Evolutionary conservation across 1,140 invertebrate species (phyloP).

Genomic region (Plodia interpunctella): DNA sequence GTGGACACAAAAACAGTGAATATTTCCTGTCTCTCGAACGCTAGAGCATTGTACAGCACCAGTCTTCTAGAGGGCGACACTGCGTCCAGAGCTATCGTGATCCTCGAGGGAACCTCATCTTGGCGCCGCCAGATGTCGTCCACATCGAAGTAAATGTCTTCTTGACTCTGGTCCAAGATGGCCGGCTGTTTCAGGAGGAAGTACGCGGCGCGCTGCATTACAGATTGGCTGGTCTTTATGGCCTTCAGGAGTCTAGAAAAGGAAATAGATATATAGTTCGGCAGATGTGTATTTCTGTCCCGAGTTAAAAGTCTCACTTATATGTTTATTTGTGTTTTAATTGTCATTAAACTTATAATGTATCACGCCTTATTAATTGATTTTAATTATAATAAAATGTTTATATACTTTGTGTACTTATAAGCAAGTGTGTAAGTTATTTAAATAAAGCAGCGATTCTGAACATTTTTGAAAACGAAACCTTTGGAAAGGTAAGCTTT

Average conservation of each 20-base stretch:
- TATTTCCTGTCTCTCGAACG: constrained; percentile 74
- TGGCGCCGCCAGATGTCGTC: constrained; percentile 70
- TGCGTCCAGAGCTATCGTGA: constrained; percentile 64
- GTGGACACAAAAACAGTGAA: constrained; percentile 76
- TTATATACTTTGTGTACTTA: too few species aligned
- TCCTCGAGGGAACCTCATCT: constrained; percentile 60
- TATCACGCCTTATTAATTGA: too few species aligned
- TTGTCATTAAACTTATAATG: too few species aligned
- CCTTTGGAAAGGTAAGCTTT: too few species aligned
- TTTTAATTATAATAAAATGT: too few species aligned
- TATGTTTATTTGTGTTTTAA: too few species aligned
- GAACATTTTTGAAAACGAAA: too few species aligned
- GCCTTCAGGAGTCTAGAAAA: constrained; percentile 79
- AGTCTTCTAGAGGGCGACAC: constrained; percentile 76
- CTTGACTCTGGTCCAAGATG: constrained; percentile 52
- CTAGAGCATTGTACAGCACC: constrained; percentile 76
- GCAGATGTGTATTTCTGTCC: too few species aligned
- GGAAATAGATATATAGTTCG: too few species aligned
- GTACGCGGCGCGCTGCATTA: constrained; percentile 85
- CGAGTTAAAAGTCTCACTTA: too few species aligned
- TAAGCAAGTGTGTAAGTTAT: too few species aligned
- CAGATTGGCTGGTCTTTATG: constrained; percentile 81
- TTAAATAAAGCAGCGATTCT: too few species aligned
- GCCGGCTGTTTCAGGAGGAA: constrained; percentile 77
- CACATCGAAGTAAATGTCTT: constrained; percentile 71